Evolutionary conservation across 2,113 vertebrate genomes (phyloP), one percentile per base, ranked within the genome.

Genomic region (Brevimyrus niger): DNA sequence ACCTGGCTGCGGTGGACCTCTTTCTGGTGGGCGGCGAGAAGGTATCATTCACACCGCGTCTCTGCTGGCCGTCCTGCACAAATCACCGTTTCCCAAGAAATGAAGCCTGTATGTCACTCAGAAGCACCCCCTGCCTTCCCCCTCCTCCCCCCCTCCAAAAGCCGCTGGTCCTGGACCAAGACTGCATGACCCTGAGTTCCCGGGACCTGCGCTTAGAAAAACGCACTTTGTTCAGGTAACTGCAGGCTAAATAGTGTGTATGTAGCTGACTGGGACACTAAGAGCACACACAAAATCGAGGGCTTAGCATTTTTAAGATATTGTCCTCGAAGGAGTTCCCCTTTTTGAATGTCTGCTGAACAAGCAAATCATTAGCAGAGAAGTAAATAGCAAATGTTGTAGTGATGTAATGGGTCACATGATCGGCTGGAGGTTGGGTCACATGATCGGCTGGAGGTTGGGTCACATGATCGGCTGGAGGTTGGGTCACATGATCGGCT

Each of bases 1-100:
- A 97, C 89, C 94, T 99, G 91, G 97, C 98, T 27, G 98, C 98
- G 1, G 96, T 98, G 88, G 98, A 99, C 92, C 97, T 99, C 73
- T 99, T 99, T 91, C 94, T 99, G 87, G 96, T 98, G 21, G 98
- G 98, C 92, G 98, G 98, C 17, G 98, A 98, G 92, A 99, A 99
- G 98, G 98, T 99, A 96, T 2, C 27, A 21, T 58, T 1, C 21
- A 21, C 76, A 19, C 58, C 13, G 1, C 50, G 2, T 23, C 2
- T 58, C 10, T 86, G 83, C 48, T 11, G 48, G 85, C 31, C 9
- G 7, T 35, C 8, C 19, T 38, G 1, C 55, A 55, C n/a, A 17
- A 51, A 47, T n/a, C 4, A 86, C 19, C 27, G 4, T 44, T 48
- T 23, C 19, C n/a, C 1, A 1, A 27, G 11, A 85, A 46, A n/a